Conservation (phyloP, 2,113 vertebrate species). For the Nycticebus coucang region DNA sequence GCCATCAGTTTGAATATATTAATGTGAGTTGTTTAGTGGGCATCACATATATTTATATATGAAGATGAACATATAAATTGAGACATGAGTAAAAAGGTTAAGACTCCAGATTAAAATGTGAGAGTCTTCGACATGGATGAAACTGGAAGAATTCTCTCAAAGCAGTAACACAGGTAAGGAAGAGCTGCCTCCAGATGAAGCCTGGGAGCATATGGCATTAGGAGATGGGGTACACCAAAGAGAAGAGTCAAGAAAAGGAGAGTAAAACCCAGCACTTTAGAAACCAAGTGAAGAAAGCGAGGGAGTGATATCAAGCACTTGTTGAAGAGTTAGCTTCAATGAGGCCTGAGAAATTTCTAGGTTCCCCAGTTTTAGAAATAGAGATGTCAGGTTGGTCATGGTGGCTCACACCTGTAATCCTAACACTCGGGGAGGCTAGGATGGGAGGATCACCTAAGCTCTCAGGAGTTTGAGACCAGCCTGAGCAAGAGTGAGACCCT, state of each 20-base stretch:
- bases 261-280: neutral
- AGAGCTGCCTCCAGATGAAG: neutral
- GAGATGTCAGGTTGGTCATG: no score
- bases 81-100: neutral
- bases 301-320: neutral
- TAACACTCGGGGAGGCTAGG: no score
- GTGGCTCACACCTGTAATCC: no score
- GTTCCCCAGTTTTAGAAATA: neutral
- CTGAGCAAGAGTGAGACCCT: no score
- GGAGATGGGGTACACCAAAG: neutral
- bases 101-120: neutral
- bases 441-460: no score
- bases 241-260: neutral
- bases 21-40: neutral
- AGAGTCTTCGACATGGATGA: neutral
- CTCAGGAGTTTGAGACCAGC: no score
- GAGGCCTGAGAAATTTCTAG: neutral
- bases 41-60: neutral
- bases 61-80: neutral
- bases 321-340: no score
- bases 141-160: neutral
- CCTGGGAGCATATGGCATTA: accelerated
- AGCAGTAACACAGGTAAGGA: neutral
- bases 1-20: neutral
- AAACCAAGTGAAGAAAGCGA: neutral